Evolutionary conservation across 2,113 vertebrate genomes (phyloP).

Genomic region (Ctenomys sociabilis): DNA sequence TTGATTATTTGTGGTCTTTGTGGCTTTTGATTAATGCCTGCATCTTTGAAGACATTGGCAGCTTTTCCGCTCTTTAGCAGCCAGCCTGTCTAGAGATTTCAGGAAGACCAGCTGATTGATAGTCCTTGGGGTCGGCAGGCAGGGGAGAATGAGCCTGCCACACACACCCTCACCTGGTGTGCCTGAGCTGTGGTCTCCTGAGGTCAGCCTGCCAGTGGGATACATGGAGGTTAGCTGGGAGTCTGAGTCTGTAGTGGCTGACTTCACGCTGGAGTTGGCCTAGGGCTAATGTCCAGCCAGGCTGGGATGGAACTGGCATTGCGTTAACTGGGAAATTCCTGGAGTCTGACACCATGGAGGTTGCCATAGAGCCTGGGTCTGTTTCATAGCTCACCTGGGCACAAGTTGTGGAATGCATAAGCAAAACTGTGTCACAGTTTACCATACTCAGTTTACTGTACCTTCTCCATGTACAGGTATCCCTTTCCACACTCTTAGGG

Average conservation of each 20-base stretch:
- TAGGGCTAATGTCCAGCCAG: not conserved
- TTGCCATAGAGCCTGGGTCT: not conserved
- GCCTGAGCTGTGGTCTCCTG: not conserved
- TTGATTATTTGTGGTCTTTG: not conserved
- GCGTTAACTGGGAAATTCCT: not conserved
- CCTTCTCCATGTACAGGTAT: not conserved
- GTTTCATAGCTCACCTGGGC: not conserved
- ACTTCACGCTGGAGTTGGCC: no score
- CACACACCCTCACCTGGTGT: not conserved
- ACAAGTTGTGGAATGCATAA: not conserved
- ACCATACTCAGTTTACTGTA: no score
- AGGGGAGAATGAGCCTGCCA: not conserved
- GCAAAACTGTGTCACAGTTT: no score
- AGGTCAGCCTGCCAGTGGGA: not conserved
- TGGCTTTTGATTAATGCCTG: not conserved
- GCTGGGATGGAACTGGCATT: not conserved
- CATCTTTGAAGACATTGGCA: not conserved
- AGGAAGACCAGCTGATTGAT: not conserved
- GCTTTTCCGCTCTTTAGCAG: not conserved
- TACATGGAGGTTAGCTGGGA: not conserved
- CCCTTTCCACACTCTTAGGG: not conserved
- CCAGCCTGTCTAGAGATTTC: not conserved
- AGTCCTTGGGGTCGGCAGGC: not conserved
- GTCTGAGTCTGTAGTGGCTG: no score
- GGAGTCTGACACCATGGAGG: not conserved